phyloP scores from a whole-genome alignment of 2,888 invertebrate species.

The Eueremaeus valkanovi region DNA sequence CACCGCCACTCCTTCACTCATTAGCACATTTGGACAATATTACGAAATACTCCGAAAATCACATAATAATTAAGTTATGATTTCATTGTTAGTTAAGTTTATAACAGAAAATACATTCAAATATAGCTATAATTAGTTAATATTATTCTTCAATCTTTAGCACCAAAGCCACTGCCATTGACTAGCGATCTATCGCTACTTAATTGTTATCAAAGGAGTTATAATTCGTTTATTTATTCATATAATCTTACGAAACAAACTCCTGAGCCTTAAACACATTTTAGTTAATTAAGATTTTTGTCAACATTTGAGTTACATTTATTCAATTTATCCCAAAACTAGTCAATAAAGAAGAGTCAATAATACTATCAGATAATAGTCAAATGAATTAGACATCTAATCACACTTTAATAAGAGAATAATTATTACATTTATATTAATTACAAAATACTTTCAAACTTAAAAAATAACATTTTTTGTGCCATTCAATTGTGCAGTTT shows the following conservation, averaged over 20 bases:
- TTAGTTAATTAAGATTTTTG: background rate
- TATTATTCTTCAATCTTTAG: background rate
- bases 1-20: background rate
- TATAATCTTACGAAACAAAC: background rate
- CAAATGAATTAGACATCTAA: slow-evolving; percentile 1
- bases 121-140: background rate
- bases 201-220: background rate
- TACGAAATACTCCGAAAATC: background rate
- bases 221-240: background rate
- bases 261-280: slow-evolving; percentile 15
- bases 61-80: background rate
- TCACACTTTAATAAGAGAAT: background rate
- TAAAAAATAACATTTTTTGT: background rate
- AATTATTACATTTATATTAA: background rate
- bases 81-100: background rate
- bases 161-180: slow-evolving; percentile 24
- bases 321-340: background rate
- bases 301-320: too few relatives aligned
- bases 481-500: slow-evolving; percentile 22
- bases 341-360: slow-evolving; percentile 8
- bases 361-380: too few relatives aligned
- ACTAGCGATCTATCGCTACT: background rate
- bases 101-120: background rate
- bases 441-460: slow-evolving; percentile 7
- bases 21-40: background rate